phyloP scores from a whole-genome alignment of 2,888 invertebrate genomes.

The Diadegma fenestrale region DNA sequence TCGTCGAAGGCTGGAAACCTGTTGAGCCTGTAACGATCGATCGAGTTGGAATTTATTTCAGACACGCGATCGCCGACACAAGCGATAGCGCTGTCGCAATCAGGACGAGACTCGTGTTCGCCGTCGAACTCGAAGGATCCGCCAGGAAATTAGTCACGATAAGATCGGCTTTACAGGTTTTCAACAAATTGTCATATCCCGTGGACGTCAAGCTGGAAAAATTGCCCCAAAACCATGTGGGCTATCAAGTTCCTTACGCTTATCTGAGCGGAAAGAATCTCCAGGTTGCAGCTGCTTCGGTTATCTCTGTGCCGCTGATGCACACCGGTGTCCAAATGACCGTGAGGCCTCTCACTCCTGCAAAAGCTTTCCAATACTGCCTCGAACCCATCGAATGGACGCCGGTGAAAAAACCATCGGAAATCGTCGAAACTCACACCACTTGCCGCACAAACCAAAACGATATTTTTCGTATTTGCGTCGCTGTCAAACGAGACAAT shows the following conservation, averaged over 20 bases:
- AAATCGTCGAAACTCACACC: conserved; percentile 80
- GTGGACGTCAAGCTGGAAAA: conserved; percentile 91
- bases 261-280: conserved; percentile 77
- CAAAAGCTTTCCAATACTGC: conserved; percentile 86
- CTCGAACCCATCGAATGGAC: conserved; percentile 88
- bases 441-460: conserved; percentile 82
- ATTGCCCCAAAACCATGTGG: conserved; percentile 83
- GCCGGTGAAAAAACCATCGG: conserved; percentile 85
- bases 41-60: conserved; percentile 97
- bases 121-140: conserved; percentile 96
- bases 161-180: conserved; percentile 94
- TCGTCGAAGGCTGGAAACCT: conserved; percentile 95
- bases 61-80: conserved; percentile 86
- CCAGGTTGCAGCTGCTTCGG: conserved; percentile 86
- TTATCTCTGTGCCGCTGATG: conserved; percentile 91
- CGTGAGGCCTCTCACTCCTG: conserved; percentile 89
- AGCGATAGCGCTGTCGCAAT: conserved; percentile 25
- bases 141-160: conserved; percentile 97
- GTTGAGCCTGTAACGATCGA: conserved; percentile 97
- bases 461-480: conserved; percentile 89
- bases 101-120: conserved; percentile 94
- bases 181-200: conserved; percentile 91
- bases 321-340: conserved; percentile 91
- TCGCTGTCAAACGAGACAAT: conserved; percentile 91
- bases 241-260: conserved; percentile 77